These are phyloP conservation scores for Luscinia luscinia DNA, from an alignment of 2,797 vertebrate genomes.

Conservation along the genomic window DNA sequence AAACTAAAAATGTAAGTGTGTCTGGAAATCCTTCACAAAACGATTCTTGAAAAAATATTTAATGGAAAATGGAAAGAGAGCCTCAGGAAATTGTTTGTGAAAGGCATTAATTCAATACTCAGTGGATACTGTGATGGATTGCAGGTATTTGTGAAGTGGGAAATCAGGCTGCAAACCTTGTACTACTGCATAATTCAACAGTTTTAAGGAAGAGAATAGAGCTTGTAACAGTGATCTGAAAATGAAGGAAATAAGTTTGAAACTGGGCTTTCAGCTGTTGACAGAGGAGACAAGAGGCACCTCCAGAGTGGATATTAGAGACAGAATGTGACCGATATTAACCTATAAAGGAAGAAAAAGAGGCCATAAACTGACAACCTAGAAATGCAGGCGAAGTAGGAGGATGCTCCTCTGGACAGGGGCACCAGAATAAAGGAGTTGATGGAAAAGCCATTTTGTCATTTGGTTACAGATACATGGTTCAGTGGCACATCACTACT, in stretches of 20 bases:
- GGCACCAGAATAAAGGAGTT: neutral
- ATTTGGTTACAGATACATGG: neutral
- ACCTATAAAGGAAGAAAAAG: neutral
- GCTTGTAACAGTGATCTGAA: neutral
- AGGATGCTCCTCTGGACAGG: neutral
- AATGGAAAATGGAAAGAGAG: neutral
- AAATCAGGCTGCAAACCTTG: neutral
- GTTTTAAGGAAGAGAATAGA: neutral
- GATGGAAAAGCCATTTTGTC: neutral
- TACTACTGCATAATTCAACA: neutral
- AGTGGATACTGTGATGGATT: neutral
- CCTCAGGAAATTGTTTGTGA: neutral
- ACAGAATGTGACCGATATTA: neutral
- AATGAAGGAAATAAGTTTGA: neutral
- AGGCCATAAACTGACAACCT: neutral
- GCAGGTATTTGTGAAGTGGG: neutral
- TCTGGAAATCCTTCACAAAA: neutral
- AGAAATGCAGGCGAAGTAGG: neutral
- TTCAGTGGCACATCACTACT: neutral
- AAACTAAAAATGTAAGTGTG: rapidly evolving
- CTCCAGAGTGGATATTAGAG: neutral
- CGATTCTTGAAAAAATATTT: neutral
- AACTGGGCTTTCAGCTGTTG: neutral
- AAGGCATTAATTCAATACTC: neutral
- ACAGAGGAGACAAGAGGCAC: neutral